A percentile compares a stretch with the other conserved stretches of the same genome.
Conservation (phyloP, 2,797 vertebrate genomes). For the Natrix natrix region DNA sequence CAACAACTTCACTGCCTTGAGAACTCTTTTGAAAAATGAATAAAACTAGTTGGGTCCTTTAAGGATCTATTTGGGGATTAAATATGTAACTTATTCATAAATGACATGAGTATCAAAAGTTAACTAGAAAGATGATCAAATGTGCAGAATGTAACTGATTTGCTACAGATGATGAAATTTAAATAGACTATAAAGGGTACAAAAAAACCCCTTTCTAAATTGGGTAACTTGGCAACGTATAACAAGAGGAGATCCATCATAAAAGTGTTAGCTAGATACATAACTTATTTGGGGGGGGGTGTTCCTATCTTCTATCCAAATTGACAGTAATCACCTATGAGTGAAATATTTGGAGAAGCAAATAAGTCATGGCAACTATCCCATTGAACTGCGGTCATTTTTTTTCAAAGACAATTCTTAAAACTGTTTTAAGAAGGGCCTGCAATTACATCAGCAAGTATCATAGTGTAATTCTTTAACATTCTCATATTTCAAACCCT, state of each 20-base stretch:
- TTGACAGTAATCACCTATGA: neutral
- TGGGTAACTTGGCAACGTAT: conserved; percentile 4
- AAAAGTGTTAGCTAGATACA: neutral
- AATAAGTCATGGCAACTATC: neutral
- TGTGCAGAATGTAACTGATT: conserved; percentile 5
- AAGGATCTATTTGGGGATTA: neutral
- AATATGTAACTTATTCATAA: neutral
- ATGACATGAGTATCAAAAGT: neutral
- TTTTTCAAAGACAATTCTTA: neutral
- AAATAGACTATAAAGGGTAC: neutral
- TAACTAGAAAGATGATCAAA: neutral
- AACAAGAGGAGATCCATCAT: neutral
- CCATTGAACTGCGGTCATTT: neutral
- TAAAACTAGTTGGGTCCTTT: neutral
- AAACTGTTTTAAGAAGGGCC: neutral
- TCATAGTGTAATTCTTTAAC: neutral
- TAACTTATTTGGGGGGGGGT: neutral
- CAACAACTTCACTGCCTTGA: neutral
- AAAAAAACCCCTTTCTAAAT: neutral
- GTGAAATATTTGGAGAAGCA: neutral
- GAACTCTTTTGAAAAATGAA: neutral
- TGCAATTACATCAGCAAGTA: neutral
- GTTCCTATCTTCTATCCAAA: neutral
- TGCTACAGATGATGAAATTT: neutral
- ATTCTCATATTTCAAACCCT: neutral